phyloP scores from a whole-genome alignment of 2,797 vertebrate species.

The Sternotherus odoratus region DNA sequence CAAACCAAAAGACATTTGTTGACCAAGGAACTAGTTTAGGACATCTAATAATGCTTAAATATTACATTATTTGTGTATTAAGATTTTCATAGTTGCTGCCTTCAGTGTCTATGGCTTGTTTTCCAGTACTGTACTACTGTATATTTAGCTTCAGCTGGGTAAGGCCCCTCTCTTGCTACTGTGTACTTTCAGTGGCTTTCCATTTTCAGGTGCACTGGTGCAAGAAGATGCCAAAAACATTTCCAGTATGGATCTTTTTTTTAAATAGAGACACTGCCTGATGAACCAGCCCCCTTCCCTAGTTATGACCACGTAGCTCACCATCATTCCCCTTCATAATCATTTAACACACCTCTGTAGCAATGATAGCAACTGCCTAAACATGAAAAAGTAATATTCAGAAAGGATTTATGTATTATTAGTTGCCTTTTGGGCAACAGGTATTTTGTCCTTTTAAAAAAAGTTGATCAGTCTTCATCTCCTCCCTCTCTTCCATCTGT shows the following conservation, averaged over 20 bases:
- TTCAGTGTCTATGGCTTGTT: background rate
- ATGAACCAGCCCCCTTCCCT: background rate
- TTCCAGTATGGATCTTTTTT: background rate
- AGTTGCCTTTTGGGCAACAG: background rate
- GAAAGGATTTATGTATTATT: background rate
- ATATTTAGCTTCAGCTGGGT: rapidly evolving
- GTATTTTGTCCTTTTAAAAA: background rate
- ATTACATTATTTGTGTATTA: background rate
- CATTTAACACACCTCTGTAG: background rate
- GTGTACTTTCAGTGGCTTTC: background rate
- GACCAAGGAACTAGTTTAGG: background rate
- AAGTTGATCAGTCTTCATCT: background rate
- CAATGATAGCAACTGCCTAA: background rate
- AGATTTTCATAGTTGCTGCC: background rate
- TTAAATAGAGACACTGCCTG: background rate
- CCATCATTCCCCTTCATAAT: background rate
- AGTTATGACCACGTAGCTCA: background rate
- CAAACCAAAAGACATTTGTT: background rate
- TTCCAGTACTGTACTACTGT: background rate
- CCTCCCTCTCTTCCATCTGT: background rate
- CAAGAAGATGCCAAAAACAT: background rate
- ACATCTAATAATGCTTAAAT: background rate
- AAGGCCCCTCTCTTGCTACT: background rate
- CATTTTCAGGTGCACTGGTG: background rate
- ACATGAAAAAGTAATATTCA: background rate